These are phyloP conservation scores for Nannoperca obscura DNA, from an alignment of 2,797 vertebrate species.

Conservation along the genomic window DNA sequence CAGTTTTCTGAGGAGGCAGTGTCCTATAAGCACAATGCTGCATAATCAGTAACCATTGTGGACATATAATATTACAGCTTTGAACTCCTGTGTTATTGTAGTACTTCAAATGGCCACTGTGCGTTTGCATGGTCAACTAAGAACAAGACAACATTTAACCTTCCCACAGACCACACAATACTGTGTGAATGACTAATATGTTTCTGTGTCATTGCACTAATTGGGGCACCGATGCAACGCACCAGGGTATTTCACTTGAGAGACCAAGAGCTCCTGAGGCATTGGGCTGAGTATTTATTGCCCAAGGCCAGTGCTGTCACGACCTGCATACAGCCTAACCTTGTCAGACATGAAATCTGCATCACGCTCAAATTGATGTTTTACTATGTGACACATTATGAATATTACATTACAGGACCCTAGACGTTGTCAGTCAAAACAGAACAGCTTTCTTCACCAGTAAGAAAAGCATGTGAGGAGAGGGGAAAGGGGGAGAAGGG, in stretches of 20 bases:
- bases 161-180: slow-evolving; percentile 50
- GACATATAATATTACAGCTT: background rate
- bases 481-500: slow-evolving; percentile 3
- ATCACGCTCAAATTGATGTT: slow-evolving; percentile 93
- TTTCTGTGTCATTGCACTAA: slow-evolving; percentile 83
- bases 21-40: background rate
- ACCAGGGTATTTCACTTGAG: slow-evolving; percentile 77
- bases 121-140: background rate
- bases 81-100: slow-evolving; percentile 48
- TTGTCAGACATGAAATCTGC: slow-evolving; percentile 91
- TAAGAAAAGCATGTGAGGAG: slow-evolving; percentile 88
- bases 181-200: slow-evolving; percentile 54
- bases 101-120: slow-evolving; percentile 53
- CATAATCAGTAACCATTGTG: slow-evolving; percentile 7
- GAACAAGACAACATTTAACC: slow-evolving; percentile 57
- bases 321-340: slow-evolving; percentile 88
- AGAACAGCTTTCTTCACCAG: slow-evolving; percentile 88
- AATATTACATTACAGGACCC: slow-evolving; percentile 97
- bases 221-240: slow-evolving; percentile 75
- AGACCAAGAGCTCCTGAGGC: slow-evolving; percentile 72
- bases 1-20: background rate
- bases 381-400: slow-evolving; percentile 94
- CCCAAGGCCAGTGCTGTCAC: slow-evolving; percentile 82
- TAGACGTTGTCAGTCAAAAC: slow-evolving; percentile 92
- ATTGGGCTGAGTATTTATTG: slow-evolving; percentile 76